A percentile compares a stretch with the other conserved stretches of the same genome.
phyloP scores from a whole-genome alignment of 2,888 invertebrate species.

The Cremastinae sp. region DNA sequence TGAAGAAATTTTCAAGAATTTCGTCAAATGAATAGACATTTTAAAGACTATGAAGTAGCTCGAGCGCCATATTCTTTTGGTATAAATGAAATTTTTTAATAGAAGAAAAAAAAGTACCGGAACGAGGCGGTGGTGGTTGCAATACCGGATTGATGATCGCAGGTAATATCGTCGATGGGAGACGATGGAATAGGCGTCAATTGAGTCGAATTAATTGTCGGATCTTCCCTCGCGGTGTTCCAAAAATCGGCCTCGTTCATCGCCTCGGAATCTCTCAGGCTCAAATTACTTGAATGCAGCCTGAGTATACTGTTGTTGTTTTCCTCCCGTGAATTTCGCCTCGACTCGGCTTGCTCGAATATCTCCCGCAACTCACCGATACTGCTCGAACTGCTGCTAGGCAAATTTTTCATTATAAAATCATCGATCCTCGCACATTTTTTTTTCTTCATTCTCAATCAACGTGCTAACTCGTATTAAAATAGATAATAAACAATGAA shows the following conservation, averaged over 20 bases:
- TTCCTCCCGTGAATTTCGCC: constrained; percentile 74
- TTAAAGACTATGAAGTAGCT: too few relatives aligned
- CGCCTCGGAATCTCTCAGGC: constrained; percentile 58
- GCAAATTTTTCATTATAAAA: background rate
- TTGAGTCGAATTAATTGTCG: constrained; percentile 46
- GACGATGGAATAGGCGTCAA: too few relatives aligned
- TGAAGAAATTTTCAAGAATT: too few relatives aligned
- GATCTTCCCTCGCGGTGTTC: constrained; percentile 65
- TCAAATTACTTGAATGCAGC: constrained; percentile 58
- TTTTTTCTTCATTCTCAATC: too few relatives aligned
- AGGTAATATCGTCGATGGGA: too few relatives aligned
- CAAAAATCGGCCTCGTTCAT: constrained; percentile 65
- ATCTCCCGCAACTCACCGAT: constrained; percentile 74
- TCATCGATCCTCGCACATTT: too few relatives aligned
- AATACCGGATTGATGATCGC: too few relatives aligned
- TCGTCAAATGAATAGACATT: too few relatives aligned
- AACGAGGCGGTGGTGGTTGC: background rate
- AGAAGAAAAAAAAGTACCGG: background rate
- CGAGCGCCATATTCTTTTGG: too few relatives aligned
- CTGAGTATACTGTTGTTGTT: constrained; percentile 73
- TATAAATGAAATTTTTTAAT: too few relatives aligned
- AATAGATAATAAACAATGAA: background rate
- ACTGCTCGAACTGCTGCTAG: constrained; percentile 72
- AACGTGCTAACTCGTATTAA: background rate
- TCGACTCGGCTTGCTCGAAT: constrained; percentile 74